Evolutionary conservation across 1,140 invertebrate species (phyloP), one percentile per base, ranked within the genome.

Genomic region (Diplogasteroides magnus): DNA sequence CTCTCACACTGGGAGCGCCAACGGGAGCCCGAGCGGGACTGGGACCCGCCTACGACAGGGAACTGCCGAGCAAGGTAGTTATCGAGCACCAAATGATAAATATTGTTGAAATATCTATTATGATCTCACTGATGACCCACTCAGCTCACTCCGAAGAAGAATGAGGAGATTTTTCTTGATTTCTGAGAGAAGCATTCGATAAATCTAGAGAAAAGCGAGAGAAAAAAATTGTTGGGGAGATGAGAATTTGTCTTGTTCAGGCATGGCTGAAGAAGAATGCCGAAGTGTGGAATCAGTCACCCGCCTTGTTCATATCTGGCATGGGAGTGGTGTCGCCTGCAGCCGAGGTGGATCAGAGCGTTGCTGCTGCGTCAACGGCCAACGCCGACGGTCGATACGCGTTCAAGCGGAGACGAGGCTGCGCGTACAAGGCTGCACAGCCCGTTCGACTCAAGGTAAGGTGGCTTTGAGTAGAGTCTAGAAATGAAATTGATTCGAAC

Each of bases 261-360:
- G 70, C 64, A n/a, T 72, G 70, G 63, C 59, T 76, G 1, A 68
- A 67, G 31, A 66, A 75, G 69, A 76, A 75, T 29, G 74, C 70
- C 1, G 72, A 76, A 28, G 58, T 56, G 14, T 76, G 74, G 74
- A 67, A 75, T 31, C 32, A 31, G 2, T 64, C 69, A 2, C 66
- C 72, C 1, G 2, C 74, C 1, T 25, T 76, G 27, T 67, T 71
- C 23, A 48, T 6, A 29, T 60, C 31, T 14, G 31, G 37, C 37
- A 48, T 25, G 26, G 60, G 64, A 2, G n/a, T 48, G 25, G 48
- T 64, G 0, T 56, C 74, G 2, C 28, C 74, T 0, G 64, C 69
- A 6, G 58, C 64, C n/a, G 59, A 65, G n/a, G 55, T 56, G 23
- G 71, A 72, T 27, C 66, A 56, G n/a, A 13, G 27, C 11, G 29